phyloP scores from a whole-genome alignment of 2,888 invertebrate species.

The Esperia sulphurella region DNA sequence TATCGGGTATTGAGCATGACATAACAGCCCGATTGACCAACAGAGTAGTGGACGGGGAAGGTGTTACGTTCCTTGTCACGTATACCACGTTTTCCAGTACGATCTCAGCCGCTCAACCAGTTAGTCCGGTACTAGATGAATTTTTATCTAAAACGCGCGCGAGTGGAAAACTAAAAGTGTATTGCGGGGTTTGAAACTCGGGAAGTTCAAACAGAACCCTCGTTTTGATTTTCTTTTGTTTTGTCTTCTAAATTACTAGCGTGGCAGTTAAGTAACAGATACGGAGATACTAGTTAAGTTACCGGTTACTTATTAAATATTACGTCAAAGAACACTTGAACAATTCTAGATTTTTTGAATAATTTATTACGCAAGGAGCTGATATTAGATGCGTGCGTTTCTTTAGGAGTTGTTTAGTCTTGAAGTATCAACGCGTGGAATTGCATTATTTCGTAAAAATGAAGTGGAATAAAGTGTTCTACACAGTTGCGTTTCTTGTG shows the following conservation, averaged over 20 bases:
- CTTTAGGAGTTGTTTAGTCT: conserved; percentile 3
- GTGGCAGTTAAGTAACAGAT: too few relatives aligned
- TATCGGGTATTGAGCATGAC: conserved; percentile 13
- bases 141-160: conserved; percentile 8
- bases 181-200: neutral
- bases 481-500: conserved; percentile 14
- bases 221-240: neutral
- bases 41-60: conserved; percentile 31
- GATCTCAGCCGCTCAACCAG: conserved; percentile 34
- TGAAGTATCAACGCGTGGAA: neutral
- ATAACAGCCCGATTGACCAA: conserved; percentile 38
- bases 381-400: conserved; percentile 13
- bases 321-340: neutral
- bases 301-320: neutral
- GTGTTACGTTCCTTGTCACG: conserved; percentile 42
- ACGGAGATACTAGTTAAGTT: neutral
- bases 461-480: conserved; percentile 13
- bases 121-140: conserved; percentile 21
- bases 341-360: too few relatives aligned
- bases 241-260: neutral
- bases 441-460: conserved; percentile 11
- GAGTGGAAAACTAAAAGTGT: conserved; percentile 13
- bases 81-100: conserved; percentile 36
- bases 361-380: conserved; percentile 2
- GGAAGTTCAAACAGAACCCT: neutral